Percentiles rank a stretch among this genome's conserved stretches.
phyloP scores from a whole-genome alignment of 2,888 invertebrate species.

The Tryphoninae sp. region DNA sequence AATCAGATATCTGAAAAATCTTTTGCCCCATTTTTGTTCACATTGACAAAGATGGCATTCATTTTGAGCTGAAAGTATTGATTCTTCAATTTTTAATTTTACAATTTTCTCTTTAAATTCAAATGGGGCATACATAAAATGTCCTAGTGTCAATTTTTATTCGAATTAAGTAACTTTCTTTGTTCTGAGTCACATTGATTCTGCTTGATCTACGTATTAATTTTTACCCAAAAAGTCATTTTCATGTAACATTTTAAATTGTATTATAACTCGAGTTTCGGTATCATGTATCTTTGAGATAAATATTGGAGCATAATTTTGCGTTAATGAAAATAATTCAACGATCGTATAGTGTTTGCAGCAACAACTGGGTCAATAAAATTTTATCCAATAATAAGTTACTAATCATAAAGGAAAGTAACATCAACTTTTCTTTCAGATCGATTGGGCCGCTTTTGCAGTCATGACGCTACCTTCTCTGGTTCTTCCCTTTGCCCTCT shows the following conservation, averaged over 20 bases:
- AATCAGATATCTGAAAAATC: too few relatives aligned
- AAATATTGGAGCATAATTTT: too few relatives aligned
- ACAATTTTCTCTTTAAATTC: too few relatives aligned
- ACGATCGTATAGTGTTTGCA: too few relatives aligned
- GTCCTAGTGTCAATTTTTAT: background rate
- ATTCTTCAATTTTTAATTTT: too few relatives aligned
- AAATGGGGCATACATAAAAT: background rate
- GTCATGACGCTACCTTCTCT: constrained; percentile 98
- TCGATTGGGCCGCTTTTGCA: constrained; percentile 98
- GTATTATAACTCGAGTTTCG: too few relatives aligned
- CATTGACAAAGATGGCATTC: background rate
- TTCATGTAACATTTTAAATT: too few relatives aligned
- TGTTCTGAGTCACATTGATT: background rate
- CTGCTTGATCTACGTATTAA: background rate
- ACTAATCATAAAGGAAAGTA: constrained; percentile 18
- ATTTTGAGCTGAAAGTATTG: too few relatives aligned
- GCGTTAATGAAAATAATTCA: too few relatives aligned
- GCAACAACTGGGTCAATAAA: background rate
- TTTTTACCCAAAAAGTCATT: too few relatives aligned
- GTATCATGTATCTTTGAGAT: too few relatives aligned
- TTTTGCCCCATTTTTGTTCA: background rate
- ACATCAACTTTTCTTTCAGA: constrained; percentile 74
- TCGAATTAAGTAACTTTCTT: background rate
- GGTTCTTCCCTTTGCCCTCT: constrained; percentile 95
- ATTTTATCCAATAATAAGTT: background rate